Base-by-base conservation (phyloP, 2,888 invertebrate genomes). In the Oligia fasciuncula region DNA sequence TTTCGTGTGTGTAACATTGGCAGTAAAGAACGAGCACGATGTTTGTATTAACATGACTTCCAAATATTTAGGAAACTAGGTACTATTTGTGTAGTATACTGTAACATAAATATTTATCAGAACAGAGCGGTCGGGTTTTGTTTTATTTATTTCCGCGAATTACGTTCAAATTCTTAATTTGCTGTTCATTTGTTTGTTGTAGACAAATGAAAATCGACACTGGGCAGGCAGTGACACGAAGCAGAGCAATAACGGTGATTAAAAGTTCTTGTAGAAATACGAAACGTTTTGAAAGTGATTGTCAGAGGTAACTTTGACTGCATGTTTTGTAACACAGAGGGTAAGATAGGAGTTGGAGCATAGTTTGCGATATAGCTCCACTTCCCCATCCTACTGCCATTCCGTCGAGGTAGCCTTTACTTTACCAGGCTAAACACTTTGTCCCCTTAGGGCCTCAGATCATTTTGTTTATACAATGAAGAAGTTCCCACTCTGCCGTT, bases 31-130 rank as follows among this genome's bases (percentile, higher is more conserved):
- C 17, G 69, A 84, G 46, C 71, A 83, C 77, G 77, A 57, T 73
- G 65, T 84, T 73, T 80, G 46, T 69, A 60, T 65, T 65, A 84
- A 79, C 69, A 68, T 65, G 40, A 43, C n/a, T 73, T 69, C 43
- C 63, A 79, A 84, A 81, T 84, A 80, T 82, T 82, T 84, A 73
- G 60, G 60, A 69, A 69, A 73, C 60, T 66, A 29, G 29, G 29
- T 29, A 62, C 65, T 84, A 40, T 84, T 82, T 85, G 67, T 70
- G 43, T 72, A 79, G 40, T 69, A 46, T 84, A 80, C 72, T 69
- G 29, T 69, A 8, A 73, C 19, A 72, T 67, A 84, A 82, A 84
- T 82, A 70, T 82, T 79, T 82, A 73, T 60, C 35, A 11, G 62
- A 79, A 14, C 43, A 54, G 35, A 23, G 80, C 11, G 72, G 80